Evolutionary conservation across 2,797 vertebrate species (phyloP).

Genomic region (Erethizon dorsatum): DNA sequence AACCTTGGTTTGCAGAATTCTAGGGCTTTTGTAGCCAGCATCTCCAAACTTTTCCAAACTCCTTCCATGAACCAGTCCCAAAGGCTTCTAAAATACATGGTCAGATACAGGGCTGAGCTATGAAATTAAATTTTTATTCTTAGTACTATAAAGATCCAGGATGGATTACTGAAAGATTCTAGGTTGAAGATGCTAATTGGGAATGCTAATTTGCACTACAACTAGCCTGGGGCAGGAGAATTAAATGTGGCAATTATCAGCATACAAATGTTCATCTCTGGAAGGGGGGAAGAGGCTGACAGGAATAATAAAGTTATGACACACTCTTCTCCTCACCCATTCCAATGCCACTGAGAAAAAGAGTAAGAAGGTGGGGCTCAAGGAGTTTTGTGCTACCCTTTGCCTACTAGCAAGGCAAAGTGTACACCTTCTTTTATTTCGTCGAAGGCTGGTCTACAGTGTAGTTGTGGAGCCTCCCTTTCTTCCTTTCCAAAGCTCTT

Average conservation of each 20-base stretch:
- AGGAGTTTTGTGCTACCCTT: too few species aligned
- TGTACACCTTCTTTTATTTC: not conserved
- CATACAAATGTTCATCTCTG: not conserved
- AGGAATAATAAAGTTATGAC: not conserved
- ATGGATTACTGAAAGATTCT: not conserved
- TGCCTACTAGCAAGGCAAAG: not conserved
- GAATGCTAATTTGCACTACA: not conserved
- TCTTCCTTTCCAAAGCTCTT: not conserved
- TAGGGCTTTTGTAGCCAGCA: not conserved
- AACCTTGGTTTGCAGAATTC: not conserved
- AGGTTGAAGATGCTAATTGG: not conserved
- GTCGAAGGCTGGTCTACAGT: rapidly evolving
- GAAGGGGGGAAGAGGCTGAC: not conserved
- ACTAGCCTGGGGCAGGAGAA: not conserved
- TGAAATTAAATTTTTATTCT: not conserved
- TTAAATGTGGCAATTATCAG: not conserved
- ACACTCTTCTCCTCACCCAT: not conserved
- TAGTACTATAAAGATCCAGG: not conserved
- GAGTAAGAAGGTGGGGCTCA: not conserved
- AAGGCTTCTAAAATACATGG: not conserved
- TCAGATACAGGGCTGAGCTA: not conserved
- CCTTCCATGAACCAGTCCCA: not conserved
- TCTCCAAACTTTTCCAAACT: not conserved
- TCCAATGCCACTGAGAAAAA: not conserved
- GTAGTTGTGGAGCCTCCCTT: not conserved